Conservation (phyloP, 2,797 vertebrate genomes). For the Orestias chungarensis region DNA sequence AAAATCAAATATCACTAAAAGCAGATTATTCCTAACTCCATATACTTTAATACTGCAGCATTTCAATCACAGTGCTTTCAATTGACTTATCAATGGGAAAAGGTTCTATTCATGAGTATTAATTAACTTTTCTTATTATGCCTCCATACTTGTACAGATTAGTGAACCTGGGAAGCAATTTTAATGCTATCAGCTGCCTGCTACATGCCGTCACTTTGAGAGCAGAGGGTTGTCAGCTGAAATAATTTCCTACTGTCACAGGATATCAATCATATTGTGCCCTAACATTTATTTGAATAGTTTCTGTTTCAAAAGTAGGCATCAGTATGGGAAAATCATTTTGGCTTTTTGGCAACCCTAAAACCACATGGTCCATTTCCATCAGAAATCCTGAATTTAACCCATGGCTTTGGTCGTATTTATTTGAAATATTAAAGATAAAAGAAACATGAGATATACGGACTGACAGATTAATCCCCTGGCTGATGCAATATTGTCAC, state of each 20-base stretch:
- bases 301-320: constrained; percentile 1
- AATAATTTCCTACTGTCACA: constrained; percentile 1
- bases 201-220: background rate
- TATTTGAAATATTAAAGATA: background rate
- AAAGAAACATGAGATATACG: background rate
- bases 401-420: constrained; percentile 2
- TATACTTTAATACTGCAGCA: background rate
- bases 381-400: background rate
- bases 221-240: constrained; percentile 12
- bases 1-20: background rate
- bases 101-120: background rate
- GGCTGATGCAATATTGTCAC: constrained; percentile 3
- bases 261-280: background rate
- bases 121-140: background rate
- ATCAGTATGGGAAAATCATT: background rate
- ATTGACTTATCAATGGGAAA: background rate
- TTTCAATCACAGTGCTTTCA: background rate
- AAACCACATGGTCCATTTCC: background rate
- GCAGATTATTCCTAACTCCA: background rate
- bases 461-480: constrained; percentile 1
- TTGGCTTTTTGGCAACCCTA: background rate
- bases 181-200: background rate
- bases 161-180: background rate
- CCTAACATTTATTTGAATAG: background rate
- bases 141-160: background rate